Conservation (phyloP, 2,888 invertebrate species). For the Scaeva pyrastri region DNA sequence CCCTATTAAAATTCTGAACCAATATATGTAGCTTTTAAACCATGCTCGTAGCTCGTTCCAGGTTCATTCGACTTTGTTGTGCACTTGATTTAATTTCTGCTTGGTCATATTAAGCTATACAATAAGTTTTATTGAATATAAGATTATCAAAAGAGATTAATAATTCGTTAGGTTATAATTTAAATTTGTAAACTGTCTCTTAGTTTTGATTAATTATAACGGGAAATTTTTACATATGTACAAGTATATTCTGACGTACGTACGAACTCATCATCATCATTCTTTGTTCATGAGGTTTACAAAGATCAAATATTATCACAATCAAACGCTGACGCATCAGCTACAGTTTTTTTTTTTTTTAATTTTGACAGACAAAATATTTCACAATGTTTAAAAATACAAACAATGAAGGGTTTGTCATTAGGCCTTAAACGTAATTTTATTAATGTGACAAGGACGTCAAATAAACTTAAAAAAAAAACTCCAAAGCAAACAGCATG, state of each 20-base stretch:
- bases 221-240: neutral
- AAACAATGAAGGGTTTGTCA: too few relatives aligned
- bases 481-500: too few relatives aligned
- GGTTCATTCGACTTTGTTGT: neutral
- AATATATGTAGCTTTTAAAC: too few relatives aligned
- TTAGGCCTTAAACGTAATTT: too few relatives aligned
- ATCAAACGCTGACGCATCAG: neutral
- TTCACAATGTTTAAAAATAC: too few relatives aligned
- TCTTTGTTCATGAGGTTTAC: neutral
- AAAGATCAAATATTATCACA: neutral
- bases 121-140: neutral
- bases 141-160: constrained; percentile 4
- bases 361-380: too few relatives aligned
- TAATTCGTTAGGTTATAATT: neutral
- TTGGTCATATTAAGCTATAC: neutral
- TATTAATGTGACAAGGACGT: too few relatives aligned
- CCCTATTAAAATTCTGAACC: too few relatives aligned
- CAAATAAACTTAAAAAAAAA: too few relatives aligned
- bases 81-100: neutral
- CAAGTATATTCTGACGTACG: neutral
- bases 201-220: constrained; percentile 16
- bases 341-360: too few relatives aligned
- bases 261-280: neutral
- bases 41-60: too few relatives aligned
- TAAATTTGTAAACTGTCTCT: constrained; percentile 3